A percentile compares a stretch with the other conserved stretches of the same genome.
These are phyloP conservation scores for Drosophila lowei DNA, from an alignment of 1,140 invertebrate genomes.

Conservation along the genomic window DNA sequence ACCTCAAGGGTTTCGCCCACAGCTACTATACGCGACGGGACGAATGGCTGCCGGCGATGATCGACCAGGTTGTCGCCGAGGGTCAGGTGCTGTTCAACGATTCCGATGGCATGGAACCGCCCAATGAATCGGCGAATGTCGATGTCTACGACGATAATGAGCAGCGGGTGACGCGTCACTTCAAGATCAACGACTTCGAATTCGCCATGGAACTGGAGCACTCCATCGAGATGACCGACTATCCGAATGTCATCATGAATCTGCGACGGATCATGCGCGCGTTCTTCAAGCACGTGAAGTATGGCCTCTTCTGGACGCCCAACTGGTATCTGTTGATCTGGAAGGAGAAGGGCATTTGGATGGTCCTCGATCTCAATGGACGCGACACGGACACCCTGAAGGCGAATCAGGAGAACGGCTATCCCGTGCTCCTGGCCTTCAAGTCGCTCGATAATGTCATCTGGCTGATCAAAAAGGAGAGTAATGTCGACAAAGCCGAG, in stretches of 20 bases:
- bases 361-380: slow-evolving; percentile 65
- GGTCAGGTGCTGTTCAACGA: slow-evolving; percentile 57
- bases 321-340: slow-evolving; percentile 63
- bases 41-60: slow-evolving; percentile 51
- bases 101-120: slow-evolving; percentile 46
- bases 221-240: slow-evolving; percentile 48
- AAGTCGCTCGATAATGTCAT: slow-evolving; percentile 63
- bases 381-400: slow-evolving; percentile 44
- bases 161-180: slow-evolving; percentile 51
- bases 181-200: slow-evolving; percentile 67
- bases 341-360: slow-evolving; percentile 65
- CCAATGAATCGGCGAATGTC: slow-evolving; percentile 22
- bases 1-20: slow-evolving; percentile 55
- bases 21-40: slow-evolving; percentile 59
- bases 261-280: slow-evolving; percentile 40
- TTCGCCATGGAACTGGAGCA: slow-evolving; percentile 61
- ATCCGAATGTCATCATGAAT: slow-evolving; percentile 20
- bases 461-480: slow-evolving; percentile 54
- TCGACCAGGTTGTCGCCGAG: slow-evolving; percentile 51
- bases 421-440: slow-evolving; percentile 43
- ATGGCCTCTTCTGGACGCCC: slow-evolving; percentile 47
- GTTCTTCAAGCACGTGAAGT: slow-evolving; percentile 49
- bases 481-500: slow-evolving; percentile 44
- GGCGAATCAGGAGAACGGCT: slow-evolving; percentile 33
- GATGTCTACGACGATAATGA: slow-evolving; percentile 66